Base-by-base conservation (phyloP, 2,797 vertebrate genomes). In the Muraenolepis orangiensis region DNA sequence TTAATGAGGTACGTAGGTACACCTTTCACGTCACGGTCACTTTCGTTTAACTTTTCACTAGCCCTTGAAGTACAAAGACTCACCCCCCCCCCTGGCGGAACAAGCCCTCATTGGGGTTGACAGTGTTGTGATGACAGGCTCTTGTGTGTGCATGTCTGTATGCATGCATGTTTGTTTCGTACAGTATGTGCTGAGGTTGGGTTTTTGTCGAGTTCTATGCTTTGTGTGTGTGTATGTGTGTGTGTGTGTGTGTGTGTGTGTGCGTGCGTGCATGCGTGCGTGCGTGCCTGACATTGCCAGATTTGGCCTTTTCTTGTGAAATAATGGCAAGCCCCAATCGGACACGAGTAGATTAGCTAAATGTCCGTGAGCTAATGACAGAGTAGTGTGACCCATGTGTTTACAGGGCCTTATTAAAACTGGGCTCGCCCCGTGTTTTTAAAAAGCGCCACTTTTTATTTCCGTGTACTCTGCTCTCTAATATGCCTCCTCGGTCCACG, bases 371-470 rank as follows among this genome's bases (percentile, higher is more conserved):
- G 51, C 73, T 88, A 87, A 89, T 90, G 89, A 89, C 77, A 88
- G 89, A 86, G 79, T 74, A 77, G 0, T 23, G 20, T 12, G 7
- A 71, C 14, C 18, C n/a, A 14, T 46, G 66, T 46, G 66, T 85
- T 89, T 79, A 81, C 36, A 82, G 77, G 71, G 74, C 75, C 78
- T 74, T 69, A 83, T 85, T 85, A 80, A 57, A 87, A 74, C 77
- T 76, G 57, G 31, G 74, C 76, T 78, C 13, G 20, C 51, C 20
- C 74, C n/a, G 1, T 85, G 84, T 91, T 87, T 90, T 90, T 90
- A 88, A 77, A n/a, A 78, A 82, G 82, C 61, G 61, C 34, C 57
- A n/a, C 30, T 20, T 83, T 57, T 76, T 12, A 30, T 66, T 66
- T 66, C 64, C 20, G 14, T 30, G 28, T 42, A 29, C 70, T 51